Evolutionary conservation across 2,797 vertebrate genomes (phyloP), one percentile per base, ranked within the genome.

Genomic region (Oryzias dopingdopingensis): DNA sequence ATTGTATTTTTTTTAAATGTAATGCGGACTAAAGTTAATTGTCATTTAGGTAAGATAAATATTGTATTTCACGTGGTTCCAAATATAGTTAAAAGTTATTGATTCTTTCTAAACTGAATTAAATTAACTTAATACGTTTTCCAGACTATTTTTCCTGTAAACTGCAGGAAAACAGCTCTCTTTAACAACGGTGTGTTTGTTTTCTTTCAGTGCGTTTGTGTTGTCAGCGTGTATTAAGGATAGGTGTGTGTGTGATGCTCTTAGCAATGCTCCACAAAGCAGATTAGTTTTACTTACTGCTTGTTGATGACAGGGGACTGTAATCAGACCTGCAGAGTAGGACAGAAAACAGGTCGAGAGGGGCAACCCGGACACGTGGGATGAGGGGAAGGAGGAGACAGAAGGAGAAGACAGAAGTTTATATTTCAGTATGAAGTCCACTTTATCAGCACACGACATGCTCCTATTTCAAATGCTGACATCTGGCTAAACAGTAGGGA

Each of bases 291-390:
- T 94, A 98, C 96, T 98, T 87, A 98, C 96, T 96, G 92, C 94
- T 96, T 4, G 94, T 92, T 56, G 95, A 94, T 65, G 95, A 98
- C 92, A 95, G 83, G 65, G 88, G 93, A 89, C 96, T 97, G 92
- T 94, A 96, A 84, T 97, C 95, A 61, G 94, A 97, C 92, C 96
- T 98, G 93, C 79, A 93, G 92, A 58, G 86, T 64, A 92, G 83
- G 60, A 78, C 24, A 5, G 40, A 51, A 52, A 26, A 59, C n/a
- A 56, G 43, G 64, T 49, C 14, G 20, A 61, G 26, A 55, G 46
- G n/a, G 43, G 7, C 0, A 2, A 56, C 37, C 49, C 44, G 45
- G 54, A 66, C 16, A 53, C 15, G 10, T 17, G 1, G 20, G 6
- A 17, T 45, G 46, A 42, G 52, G 48, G 62, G 13, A 20, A 20